A percentile compares a stretch with the other conserved stretches of the same genome.
Conservation (phyloP, 2,888 invertebrate genomes). For the Lasioglossum figueresi region DNA sequence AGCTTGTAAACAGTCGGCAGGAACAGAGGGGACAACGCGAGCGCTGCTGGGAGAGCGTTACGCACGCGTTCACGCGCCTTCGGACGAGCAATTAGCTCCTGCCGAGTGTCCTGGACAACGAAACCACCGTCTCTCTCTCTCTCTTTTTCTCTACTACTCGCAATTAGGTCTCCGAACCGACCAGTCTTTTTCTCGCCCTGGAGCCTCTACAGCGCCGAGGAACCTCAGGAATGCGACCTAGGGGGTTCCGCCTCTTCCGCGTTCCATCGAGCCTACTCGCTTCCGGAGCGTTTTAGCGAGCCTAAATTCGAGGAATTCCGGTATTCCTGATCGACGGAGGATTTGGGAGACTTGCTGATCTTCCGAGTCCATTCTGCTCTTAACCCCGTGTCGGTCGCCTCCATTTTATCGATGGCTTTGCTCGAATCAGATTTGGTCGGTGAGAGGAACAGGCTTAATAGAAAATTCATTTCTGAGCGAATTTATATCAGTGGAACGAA, state of each 20-base stretch:
- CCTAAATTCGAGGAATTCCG: background rate
- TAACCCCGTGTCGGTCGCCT: too few species aligned
- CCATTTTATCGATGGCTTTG: too few species aligned
- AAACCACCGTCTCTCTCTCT: background rate
- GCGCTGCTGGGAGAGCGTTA: background rate
- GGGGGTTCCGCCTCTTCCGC: background rate
- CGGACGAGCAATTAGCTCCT: constrained; percentile 6
- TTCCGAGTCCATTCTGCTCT: background rate
- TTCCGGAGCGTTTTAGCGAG: background rate
- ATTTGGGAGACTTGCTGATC: background rate
- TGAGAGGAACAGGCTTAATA: too few species aligned
- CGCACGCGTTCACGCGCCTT: constrained; percentile 3
- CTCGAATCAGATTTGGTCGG: too few species aligned
- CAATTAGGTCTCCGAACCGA: background rate
- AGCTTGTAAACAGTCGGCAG: background rate
- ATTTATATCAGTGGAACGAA: too few species aligned
- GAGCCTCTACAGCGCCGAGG: background rate
- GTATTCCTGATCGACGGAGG: background rate
- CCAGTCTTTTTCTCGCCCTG: background rate
- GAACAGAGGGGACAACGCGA: background rate
- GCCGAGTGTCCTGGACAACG: background rate
- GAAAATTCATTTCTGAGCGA: too few species aligned
- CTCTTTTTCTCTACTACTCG: background rate
- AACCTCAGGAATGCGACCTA: background rate
- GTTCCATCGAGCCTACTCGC: background rate